A percentile compares a stretch with the other conserved stretches of the same genome.
These are phyloP conservation scores for Rhea americana DNA, from an alignment of 2,113 vertebrate genomes.

Conservation along the genomic window DNA sequence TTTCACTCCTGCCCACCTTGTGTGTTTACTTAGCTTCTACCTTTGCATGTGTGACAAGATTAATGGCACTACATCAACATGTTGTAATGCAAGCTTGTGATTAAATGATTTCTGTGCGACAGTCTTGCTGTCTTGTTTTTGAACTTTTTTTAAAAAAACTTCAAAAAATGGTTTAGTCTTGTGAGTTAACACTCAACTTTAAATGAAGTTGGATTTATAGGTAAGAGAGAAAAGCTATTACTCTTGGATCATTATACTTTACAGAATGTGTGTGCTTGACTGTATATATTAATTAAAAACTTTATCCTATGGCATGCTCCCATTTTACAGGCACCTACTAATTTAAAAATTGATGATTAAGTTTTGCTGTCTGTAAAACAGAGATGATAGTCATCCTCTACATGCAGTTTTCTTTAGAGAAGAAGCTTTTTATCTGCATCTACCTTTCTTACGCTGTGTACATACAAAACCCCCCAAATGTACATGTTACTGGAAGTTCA, in stretches of 20 bases:
- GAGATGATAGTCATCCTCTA: background rate
- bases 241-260: background rate
- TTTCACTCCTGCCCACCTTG: background rate
- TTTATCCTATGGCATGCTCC: background rate
- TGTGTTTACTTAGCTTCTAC: background rate
- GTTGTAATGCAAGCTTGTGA: background rate
- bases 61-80: background rate
- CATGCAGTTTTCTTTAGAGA: background rate
- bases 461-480: background rate
- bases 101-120: accelerated
- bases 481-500: background rate
- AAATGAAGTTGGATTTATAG: background rate
- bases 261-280: background rate
- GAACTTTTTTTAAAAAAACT: background rate
- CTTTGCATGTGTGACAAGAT: background rate
- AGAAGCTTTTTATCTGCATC: background rate
- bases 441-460: background rate
- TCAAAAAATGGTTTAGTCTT: background rate
- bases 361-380: background rate
- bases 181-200: background rate
- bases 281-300: background rate
- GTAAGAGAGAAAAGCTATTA: background rate
- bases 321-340: accelerated
- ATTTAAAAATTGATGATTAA: background rate
- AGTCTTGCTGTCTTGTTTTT: background rate